Evolutionary conservation across 2,888 invertebrate species (phyloP).

Genomic region (Cantharis flavilabris): DNA sequence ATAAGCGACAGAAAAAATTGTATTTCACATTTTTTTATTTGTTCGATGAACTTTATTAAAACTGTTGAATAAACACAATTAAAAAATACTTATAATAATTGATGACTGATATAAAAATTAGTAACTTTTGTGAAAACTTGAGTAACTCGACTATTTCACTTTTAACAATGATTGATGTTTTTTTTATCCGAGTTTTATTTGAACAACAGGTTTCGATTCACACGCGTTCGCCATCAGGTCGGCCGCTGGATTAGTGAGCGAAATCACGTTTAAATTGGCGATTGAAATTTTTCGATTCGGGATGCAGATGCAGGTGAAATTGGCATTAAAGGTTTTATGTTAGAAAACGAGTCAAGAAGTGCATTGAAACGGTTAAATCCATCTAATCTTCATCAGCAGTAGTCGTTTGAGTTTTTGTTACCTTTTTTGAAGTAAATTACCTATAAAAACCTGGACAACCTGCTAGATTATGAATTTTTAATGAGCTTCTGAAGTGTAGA

Average conservation of each 20-base stretch:
- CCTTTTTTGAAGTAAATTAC: not conserved
- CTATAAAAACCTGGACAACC: not conserved
- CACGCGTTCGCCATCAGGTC: not conserved
- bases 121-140: not conserved
- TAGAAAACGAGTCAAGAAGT: not conserved
- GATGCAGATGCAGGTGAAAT: not conserved
- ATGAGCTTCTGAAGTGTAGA: conserved; percentile 21
- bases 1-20: not conserved
- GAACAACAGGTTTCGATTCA: not conserved
- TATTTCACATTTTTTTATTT: not conserved
- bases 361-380: not conserved
- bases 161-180: not conserved
- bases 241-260: not conserved
- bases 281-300: not conserved
- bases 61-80: not conserved
- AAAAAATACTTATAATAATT: not conserved
- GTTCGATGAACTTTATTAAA: not conserved
- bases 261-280: not conserved
- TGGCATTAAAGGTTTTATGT: not conserved
- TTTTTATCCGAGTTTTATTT: not conserved
- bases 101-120: not conserved
- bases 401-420: not conserved
- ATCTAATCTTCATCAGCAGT: not conserved
- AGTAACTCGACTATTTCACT: not conserved
- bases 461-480: conserved; percentile 14